Conservation (phyloP, 2,113 vertebrate genomes). For the Thoracochromis brauschi region DNA sequence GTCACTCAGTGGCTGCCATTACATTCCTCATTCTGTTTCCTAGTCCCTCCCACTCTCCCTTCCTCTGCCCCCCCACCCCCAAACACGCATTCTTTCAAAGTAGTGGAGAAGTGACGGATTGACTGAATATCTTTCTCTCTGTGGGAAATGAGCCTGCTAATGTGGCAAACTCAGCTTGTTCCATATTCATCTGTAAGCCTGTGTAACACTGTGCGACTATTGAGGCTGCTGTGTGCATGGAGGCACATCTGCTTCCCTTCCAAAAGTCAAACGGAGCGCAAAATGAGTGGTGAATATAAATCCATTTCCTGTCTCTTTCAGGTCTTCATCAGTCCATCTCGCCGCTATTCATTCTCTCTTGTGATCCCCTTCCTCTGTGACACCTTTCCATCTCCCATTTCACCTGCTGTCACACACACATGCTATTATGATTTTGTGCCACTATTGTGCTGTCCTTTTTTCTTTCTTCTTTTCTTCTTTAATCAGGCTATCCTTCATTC, state of each 20-base stretch:
- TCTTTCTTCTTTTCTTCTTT: background rate
- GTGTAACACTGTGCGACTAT: constrained; percentile 29
- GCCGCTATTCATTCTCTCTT: background rate
- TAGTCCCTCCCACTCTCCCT: background rate
- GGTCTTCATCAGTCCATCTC: constrained; percentile 52
- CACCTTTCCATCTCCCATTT: constrained; percentile 5
- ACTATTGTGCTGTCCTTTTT: background rate
- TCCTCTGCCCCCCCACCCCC: background rate
- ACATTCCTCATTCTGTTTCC: background rate
- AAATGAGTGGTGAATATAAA: constrained; percentile 47
- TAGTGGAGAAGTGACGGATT: constrained; percentile 31
- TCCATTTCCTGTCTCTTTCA: constrained; percentile 51
- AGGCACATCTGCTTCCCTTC: constrained; percentile 42
- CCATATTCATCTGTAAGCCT: constrained; percentile 57
- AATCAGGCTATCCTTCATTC: constrained; percentile 22
- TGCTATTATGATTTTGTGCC: background rate
- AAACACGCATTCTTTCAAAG: background rate
- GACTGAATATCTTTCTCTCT: constrained; percentile 39
- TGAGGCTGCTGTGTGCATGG: constrained; percentile 8
- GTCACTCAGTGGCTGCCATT: background rate
- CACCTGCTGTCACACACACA: constrained; percentile 17
- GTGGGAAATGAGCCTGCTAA: constrained; percentile 62
- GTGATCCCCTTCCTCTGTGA: background rate
- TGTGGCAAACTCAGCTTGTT: constrained; percentile 49
- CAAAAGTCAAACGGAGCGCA: constrained; percentile 50